phyloP scores from a whole-genome alignment of 2,888 invertebrate genomes.

The Platerodrilus igneus region DNA sequence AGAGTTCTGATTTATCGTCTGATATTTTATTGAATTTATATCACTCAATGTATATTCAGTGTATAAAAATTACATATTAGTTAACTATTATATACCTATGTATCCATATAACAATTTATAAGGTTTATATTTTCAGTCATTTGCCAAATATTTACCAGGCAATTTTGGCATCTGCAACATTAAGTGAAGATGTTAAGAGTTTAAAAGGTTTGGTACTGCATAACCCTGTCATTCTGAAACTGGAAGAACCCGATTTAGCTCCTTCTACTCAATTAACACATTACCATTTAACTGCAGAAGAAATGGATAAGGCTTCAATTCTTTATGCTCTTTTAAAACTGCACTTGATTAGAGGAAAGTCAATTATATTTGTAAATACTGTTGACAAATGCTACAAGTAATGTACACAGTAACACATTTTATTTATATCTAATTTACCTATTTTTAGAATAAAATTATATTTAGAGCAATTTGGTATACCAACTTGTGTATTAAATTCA shows the following conservation, averaged over 20 bases:
- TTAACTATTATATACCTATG: conserved; percentile 32
- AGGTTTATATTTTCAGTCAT: conserved; percentile 49
- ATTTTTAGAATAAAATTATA: conserved; percentile 80
- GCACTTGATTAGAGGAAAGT: conserved; percentile 87
- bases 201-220: conserved; percentile 91
- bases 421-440: conserved; percentile 2
- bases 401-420: conserved; percentile 28
- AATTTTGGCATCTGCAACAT: conserved; percentile 91
- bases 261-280: conserved; percentile 83
- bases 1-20: no score
- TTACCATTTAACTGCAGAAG: conserved; percentile 85
- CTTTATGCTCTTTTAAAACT: conserved; percentile 89
- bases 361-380: conserved; percentile 93
- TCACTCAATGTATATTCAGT: no score
- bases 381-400: conserved; percentile 97
- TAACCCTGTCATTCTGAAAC: conserved; percentile 89
- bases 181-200: conserved; percentile 85
- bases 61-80: no score
- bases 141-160: conserved; percentile 87
- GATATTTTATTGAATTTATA: no score
- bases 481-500: conserved; percentile 90
- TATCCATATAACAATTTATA: conserved; percentile 15
- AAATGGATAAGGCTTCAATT: conserved; percentile 93
- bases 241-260: conserved; percentile 91
- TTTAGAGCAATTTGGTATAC: conserved; percentile 92